Conservation (phyloP, 2,888 invertebrate species). For the Rhamphomyia laevipes region DNA sequence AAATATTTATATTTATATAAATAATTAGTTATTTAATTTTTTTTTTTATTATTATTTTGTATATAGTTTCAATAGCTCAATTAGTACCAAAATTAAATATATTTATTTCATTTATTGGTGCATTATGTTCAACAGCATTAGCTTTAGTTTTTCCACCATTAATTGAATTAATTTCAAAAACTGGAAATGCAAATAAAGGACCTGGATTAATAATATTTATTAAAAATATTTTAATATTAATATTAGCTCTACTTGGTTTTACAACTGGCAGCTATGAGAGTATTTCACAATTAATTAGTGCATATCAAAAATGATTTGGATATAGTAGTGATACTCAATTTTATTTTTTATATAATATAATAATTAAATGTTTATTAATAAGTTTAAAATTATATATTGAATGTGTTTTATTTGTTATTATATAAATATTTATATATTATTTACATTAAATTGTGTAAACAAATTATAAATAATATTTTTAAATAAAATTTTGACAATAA, state of each 20-base stretch:
- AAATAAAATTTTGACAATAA: too few relatives aligned
- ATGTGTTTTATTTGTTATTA: too few relatives aligned
- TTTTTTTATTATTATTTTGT: conserved; percentile 13
- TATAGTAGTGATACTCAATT: too few relatives aligned
- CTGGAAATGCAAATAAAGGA: conserved; percentile 45
- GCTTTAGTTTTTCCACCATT: conserved; percentile 82
- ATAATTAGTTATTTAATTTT: conserved; percentile 3
- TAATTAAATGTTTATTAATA: too few relatives aligned
- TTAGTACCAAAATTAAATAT: conserved; percentile 73
- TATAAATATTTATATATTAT: too few relatives aligned
- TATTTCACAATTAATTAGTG: background rate
- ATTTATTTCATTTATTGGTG: conserved; percentile 86
- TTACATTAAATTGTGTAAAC: too few relatives aligned
- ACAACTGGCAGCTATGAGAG: conserved; percentile 64
- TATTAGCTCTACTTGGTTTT: conserved; percentile 58
- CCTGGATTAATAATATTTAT: conserved; percentile 37
- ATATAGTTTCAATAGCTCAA: conserved; percentile 72
- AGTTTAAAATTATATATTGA: too few relatives aligned
- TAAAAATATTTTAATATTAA: conserved; percentile 54
- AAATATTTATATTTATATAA: background rate
- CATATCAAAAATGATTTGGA: background rate
- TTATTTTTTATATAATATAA: too few relatives aligned
- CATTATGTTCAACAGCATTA: conserved; percentile 75
- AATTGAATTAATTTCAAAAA: conserved; percentile 63
- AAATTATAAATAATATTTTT: too few relatives aligned